Evolutionary conservation across 2,113 vertebrate genomes (phyloP).

Genomic region (Channa maculata): DNA sequence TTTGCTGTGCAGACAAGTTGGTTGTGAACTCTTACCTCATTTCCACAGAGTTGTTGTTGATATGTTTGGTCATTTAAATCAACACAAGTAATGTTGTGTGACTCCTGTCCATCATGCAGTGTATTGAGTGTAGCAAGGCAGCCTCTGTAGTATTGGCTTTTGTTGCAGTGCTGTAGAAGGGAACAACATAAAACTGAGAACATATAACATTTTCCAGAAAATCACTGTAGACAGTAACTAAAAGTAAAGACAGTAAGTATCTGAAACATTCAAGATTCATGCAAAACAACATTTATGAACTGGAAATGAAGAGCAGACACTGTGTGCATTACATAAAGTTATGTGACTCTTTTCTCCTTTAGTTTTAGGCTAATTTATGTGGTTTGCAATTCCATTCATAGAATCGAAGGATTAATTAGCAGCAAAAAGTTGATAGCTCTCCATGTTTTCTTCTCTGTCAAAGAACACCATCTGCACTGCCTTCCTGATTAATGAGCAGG

Average conservation of each 20-base stretch:
- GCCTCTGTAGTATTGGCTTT: too few relatives aligned
- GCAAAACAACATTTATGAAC: conserved; percentile 18
- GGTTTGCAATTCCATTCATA: conserved; percentile 63
- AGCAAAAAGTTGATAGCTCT: conserved; percentile 65
- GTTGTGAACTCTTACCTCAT: too few relatives aligned
- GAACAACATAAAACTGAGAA: not conserved
- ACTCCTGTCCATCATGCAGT: too few relatives aligned
- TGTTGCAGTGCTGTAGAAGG: too few relatives aligned
- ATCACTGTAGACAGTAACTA: not conserved
- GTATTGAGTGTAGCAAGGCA: too few relatives aligned
- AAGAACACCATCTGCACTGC: conserved; percentile 76
- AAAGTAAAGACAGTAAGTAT: not conserved
- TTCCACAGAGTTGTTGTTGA: too few relatives aligned
- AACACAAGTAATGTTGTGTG: too few relatives aligned
- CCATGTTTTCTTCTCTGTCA: conserved; percentile 75
- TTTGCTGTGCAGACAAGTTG: too few relatives aligned
- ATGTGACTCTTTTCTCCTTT: conserved; percentile 46
- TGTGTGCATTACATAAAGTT: conserved; percentile 20
- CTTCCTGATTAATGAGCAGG: conserved; percentile 81
- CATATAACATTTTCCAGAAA: not conserved
- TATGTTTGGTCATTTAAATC: too few relatives aligned
- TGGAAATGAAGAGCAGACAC: not conserved
- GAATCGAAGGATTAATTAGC: conserved; percentile 79
- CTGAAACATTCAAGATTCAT: not conserved
- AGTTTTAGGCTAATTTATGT: conserved; percentile 70